A percentile compares a stretch with the other conserved stretches of the same genome.
Evolutionary conservation across 2,113 vertebrate genomes (phyloP).

Genomic region (Oreotrochilus melanogaster): DNA sequence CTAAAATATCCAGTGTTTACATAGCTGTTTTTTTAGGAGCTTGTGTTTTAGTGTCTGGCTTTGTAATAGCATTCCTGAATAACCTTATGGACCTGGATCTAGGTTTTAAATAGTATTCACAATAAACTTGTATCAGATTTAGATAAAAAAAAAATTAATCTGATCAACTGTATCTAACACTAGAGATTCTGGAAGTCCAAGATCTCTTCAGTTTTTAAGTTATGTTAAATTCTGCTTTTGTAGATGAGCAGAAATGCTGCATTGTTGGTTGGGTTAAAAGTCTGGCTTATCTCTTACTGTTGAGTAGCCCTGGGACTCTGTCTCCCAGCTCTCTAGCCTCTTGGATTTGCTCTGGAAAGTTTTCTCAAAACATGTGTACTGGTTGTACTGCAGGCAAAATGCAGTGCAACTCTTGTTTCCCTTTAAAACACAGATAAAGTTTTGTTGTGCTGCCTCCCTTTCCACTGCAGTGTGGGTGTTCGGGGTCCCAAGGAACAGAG

Average conservation of each 20-base stretch:
- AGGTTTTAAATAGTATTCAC: background rate
- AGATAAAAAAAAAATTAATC: background rate
- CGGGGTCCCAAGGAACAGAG: background rate
- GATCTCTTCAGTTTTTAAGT: background rate
- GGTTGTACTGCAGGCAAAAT: background rate
- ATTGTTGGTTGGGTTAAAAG: background rate
- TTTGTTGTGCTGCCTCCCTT: background rate
- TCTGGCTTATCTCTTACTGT: background rate
- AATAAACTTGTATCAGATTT: background rate
- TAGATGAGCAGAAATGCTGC: background rate
- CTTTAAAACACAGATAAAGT: background rate
- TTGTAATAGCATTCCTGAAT: background rate
- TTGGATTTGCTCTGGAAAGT: background rate
- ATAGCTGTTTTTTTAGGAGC: background rate
- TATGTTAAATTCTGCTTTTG: background rate
- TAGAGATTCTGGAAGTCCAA: background rate
- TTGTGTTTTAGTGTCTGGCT: slow-evolving; percentile 4
- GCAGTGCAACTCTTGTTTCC: background rate
- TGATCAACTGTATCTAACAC: background rate
- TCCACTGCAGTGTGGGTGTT: background rate
- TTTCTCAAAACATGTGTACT: background rate
- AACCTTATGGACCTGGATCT: background rate
- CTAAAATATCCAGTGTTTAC: background rate
- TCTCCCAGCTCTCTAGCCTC: background rate
- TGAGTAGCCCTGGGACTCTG: background rate